phyloP scores from a whole-genome alignment of 1,140 invertebrate species.

The Limonius californicus region DNA sequence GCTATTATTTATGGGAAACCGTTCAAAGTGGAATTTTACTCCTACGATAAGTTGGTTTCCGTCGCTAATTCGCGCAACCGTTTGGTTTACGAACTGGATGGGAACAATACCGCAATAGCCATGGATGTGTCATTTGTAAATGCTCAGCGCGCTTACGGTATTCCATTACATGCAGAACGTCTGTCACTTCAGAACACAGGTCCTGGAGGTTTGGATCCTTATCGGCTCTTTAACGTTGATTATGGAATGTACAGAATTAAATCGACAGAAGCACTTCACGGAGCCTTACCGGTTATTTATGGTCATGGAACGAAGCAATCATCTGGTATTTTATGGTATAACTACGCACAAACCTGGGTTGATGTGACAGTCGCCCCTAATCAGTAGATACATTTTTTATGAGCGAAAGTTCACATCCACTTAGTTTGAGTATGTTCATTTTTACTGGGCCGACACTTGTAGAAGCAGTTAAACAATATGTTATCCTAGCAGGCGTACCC shows the following conservation, averaged over 20 bases:
- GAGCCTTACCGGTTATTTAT: constrained; percentile 85
- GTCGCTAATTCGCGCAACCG: constrained; percentile 16
- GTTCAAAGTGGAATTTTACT: constrained; percentile 3
- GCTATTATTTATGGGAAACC: neutral
- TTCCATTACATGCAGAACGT: constrained; percentile 92
- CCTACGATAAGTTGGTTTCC: neutral
- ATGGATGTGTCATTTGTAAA: constrained; percentile 68
- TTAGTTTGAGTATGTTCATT: constrained; percentile 85
- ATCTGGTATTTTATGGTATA: constrained; percentile 93
- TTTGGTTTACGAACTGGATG: constrained; percentile 15
- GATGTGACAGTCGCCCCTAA: constrained; percentile 74
- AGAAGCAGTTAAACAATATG: constrained; percentile 85
- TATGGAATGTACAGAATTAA: constrained; percentile 95
- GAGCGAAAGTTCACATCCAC: constrained; percentile 85
- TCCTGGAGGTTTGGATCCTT: constrained; percentile 71
- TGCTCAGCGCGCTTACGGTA: constrained; percentile 68
- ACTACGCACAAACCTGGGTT: constrained; percentile 96
- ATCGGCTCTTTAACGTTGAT: constrained; percentile 93
- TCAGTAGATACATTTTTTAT: constrained; percentile 74
- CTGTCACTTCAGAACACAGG: constrained; percentile 82
- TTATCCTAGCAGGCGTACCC: constrained; percentile 73
- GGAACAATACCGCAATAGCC: constrained; percentile 50
- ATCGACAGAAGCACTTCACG: constrained; percentile 93
- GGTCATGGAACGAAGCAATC: constrained; percentile 79
- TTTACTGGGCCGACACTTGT: constrained; percentile 79